Percentiles rank a stretch among this genome's conserved stretches.
Evolutionary conservation across 2,113 vertebrate genomes (phyloP).

Genomic region (Corythoichthys haematopterus): DNA sequence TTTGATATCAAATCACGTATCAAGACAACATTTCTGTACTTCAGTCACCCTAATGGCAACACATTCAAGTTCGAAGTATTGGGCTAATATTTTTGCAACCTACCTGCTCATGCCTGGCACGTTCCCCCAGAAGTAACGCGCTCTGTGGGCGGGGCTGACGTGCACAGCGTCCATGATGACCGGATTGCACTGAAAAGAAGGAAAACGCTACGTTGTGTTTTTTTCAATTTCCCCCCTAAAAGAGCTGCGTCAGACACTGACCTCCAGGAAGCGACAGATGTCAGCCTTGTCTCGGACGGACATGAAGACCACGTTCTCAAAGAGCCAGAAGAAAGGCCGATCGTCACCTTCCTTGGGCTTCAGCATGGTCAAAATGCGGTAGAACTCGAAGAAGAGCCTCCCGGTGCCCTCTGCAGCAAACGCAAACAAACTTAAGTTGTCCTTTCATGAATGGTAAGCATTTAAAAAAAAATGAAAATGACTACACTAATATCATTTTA

Average conservation of each 20-base stretch:
- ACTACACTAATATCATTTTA: no score
- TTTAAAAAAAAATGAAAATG: no score
- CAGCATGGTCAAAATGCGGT: conserved; percentile 84
- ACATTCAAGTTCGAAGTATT: no score
- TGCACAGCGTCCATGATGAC: conserved; percentile 88
- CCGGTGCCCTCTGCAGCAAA: conserved; percentile 82
- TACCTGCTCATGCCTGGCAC: conserved; percentile 95
- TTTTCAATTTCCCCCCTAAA: no score
- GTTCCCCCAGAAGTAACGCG: conserved; percentile 95
- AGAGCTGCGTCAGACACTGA: conserved; percentile 34
- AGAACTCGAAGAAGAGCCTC: conserved; percentile 92
- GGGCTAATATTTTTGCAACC: no score
- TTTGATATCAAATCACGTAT: no score
- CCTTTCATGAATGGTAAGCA: no score
- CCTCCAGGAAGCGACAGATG: conserved; percentile 92
- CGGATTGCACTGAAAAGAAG: conserved; percentile 82
- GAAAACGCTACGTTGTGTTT: background rate
- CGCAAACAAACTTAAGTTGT: no score
- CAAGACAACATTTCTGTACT: no score
- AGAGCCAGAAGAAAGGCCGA: conserved; percentile 94
- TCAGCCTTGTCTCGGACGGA: conserved; percentile 83
- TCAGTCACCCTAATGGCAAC: no score
- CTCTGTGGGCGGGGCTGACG: conserved; percentile 87
- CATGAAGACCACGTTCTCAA: conserved; percentile 96
- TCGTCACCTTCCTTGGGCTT: conserved; percentile 82